Evolutionary conservation across 2,888 invertebrate genomes (phyloP).

Genomic region (Lamproptera curius): DNA sequence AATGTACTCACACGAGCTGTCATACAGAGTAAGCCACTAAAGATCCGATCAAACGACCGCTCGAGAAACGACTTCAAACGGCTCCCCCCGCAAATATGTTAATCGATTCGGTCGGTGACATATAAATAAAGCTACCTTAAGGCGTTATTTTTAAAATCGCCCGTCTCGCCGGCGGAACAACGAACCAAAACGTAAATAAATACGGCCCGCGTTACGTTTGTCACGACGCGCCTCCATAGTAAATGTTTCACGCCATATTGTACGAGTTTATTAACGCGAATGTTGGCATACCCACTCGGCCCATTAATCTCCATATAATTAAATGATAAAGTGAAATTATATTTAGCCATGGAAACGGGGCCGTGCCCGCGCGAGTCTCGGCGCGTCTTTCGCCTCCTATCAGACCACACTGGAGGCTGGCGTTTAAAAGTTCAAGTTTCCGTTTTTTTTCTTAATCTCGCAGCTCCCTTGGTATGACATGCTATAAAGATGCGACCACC

Average conservation of each 20-base stretch:
- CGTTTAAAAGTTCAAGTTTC: slow-evolving; percentile 25
- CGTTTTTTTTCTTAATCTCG: slow-evolving; percentile 11
- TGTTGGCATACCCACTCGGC: slow-evolving; percentile 62
- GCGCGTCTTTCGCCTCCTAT: slow-evolving; percentile 42
- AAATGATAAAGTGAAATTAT: slow-evolving; percentile 76
- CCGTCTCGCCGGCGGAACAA: background rate
- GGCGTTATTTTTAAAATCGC: slow-evolving; percentile 11
- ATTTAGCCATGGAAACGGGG: slow-evolving; percentile 73
- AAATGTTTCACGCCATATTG: slow-evolving; percentile 51
- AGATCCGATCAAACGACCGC: slow-evolving; percentile 12
- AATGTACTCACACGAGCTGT: background rate
- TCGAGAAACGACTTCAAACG: slow-evolving; percentile 18
- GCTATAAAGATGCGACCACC: slow-evolving; percentile 20
- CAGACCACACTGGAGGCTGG: slow-evolving; percentile 41
- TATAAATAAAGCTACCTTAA: slow-evolving; percentile 11
- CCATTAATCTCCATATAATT: slow-evolving; percentile 77
- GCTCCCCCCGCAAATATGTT: slow-evolving; percentile 10
- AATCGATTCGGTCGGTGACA: slow-evolving; percentile 10
- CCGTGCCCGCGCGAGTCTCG: slow-evolving; percentile 53
- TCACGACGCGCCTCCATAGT: slow-evolving; percentile 38
- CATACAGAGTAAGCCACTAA: slow-evolving; percentile 1
- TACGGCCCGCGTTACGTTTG: slow-evolving; percentile 20
- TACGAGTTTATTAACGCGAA: slow-evolving; percentile 62
- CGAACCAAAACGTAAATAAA: slow-evolving; percentile 15
- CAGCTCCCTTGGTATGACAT: slow-evolving; percentile 18